Percentiles rank a stretch among this genome's conserved stretches.
Conservation (phyloP, 2,113 vertebrate species). For the Helogale parvula region DNA sequence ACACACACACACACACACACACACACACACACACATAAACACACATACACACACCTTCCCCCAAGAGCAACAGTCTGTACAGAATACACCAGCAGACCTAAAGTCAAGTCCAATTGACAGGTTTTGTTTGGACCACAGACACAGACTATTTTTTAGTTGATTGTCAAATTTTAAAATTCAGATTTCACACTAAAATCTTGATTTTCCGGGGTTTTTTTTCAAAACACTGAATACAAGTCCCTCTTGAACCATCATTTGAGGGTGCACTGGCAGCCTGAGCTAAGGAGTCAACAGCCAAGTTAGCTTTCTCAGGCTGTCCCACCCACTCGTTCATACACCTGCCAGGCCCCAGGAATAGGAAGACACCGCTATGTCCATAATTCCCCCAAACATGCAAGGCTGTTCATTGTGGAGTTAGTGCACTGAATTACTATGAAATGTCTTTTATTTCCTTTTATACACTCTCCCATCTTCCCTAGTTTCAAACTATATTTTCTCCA, state of each 20-base stretch:
- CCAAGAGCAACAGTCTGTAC: neutral
- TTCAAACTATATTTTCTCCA: neutral
- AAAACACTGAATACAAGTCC: neutral
- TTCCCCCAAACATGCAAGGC: neutral
- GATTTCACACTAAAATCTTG: neutral
- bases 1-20: neutral
- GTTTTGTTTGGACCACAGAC: neutral
- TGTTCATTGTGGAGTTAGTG: rapidly evolving
- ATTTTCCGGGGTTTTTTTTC: neutral
- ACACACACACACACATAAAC: neutral
- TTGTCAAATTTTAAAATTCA: neutral
- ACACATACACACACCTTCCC: neutral
- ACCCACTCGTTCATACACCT: no score
- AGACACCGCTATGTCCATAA: neutral
- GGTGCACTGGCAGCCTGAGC: neutral
- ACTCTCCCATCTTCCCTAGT: neutral
- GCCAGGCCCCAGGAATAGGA: no score
- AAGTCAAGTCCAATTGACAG: neutral
- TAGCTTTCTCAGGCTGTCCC: no score
- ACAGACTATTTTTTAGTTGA: neutral
- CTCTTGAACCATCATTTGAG: neutral
- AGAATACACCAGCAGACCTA: neutral
- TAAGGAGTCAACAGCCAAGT: neutral
- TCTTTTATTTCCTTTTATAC: neutral
- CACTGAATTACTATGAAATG: neutral